Percentiles rank a stretch among this genome's conserved stretches.
phyloP scores from a whole-genome alignment of 1,140 invertebrate species.

The Drosophila nigromelanica region DNA sequence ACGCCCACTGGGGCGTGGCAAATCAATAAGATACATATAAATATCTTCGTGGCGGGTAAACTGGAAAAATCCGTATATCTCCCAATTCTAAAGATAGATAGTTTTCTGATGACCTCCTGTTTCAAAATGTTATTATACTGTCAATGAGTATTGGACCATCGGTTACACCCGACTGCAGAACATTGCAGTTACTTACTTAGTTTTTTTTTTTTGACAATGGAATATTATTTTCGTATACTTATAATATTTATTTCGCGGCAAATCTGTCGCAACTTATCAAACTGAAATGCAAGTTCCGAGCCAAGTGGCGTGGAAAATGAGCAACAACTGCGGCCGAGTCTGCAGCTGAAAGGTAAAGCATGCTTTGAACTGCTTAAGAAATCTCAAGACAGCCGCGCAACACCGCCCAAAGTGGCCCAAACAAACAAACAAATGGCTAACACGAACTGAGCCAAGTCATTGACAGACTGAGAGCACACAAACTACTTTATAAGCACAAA shows the following conservation, averaged over 20 bases:
- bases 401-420: constrained; percentile 18
- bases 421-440: constrained; percentile 50
- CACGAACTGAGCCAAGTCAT: constrained; percentile 51
- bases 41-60: no score
- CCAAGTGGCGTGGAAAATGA: constrained; percentile 72
- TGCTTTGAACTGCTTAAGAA: constrained; percentile 56
- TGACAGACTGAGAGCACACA: constrained; percentile 49
- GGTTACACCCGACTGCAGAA: no score
- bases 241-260: constrained; percentile 27
- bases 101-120: no score
- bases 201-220: not conserved
- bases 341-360: constrained; percentile 67
- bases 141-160: no score
- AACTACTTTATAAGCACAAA: constrained; percentile 64
- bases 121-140: no score
- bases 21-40: no score
- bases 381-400: constrained; percentile 54
- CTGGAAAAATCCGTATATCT: no score
- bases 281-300: constrained; percentile 24
- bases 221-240: not conserved
- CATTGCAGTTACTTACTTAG: no score
- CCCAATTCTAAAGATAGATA: no score
- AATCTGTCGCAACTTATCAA: constrained; percentile 24
- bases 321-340: constrained; percentile 45
- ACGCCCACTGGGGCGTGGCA: no score